Evolutionary conservation across 2,113 vertebrate species (phyloP).

Genomic region (Strigops habroptila): DNA sequence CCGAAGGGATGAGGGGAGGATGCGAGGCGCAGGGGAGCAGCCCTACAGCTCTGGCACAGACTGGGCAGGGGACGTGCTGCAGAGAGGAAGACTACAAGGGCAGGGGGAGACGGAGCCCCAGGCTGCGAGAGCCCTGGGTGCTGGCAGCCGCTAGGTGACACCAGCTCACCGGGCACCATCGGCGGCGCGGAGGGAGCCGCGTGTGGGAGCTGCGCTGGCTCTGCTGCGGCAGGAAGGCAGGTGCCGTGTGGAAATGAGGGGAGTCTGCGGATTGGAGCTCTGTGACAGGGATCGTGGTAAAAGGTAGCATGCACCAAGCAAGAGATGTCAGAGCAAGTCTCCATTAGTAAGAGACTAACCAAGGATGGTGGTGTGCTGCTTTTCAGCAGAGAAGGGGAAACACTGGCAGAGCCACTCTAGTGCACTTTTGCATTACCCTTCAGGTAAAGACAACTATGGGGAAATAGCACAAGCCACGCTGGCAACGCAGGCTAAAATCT

Average conservation of each 20-base stretch:
- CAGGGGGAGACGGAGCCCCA: background rate
- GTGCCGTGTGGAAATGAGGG: background rate
- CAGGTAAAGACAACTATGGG: background rate
- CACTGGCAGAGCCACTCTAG: accelerated
- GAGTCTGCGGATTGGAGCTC: background rate
- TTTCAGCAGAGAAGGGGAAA: background rate
- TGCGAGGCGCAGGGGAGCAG: background rate
- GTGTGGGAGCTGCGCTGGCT: background rate
- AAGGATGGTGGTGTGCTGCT: accelerated
- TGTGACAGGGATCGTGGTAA: background rate
- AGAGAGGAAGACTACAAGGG: too few relatives aligned
- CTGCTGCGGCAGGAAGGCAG: background rate
- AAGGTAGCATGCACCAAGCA: background rate
- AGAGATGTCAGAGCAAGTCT: background rate
- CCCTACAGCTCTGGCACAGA: background rate
- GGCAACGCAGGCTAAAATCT: background rate
- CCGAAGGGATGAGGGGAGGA: background rate
- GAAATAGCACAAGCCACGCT: background rate
- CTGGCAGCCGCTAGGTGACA: background rate
- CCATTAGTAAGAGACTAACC: too few relatives aligned
- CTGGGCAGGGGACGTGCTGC: background rate
- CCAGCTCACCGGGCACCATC: background rate
- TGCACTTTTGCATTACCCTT: background rate
- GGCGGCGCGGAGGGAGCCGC: background rate
- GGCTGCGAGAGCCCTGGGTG: background rate